A percentile compares a stretch with the other conserved stretches of the same genome.
phyloP scores from a whole-genome alignment of 2,888 invertebrate genomes.

The Allacma fusca region DNA sequence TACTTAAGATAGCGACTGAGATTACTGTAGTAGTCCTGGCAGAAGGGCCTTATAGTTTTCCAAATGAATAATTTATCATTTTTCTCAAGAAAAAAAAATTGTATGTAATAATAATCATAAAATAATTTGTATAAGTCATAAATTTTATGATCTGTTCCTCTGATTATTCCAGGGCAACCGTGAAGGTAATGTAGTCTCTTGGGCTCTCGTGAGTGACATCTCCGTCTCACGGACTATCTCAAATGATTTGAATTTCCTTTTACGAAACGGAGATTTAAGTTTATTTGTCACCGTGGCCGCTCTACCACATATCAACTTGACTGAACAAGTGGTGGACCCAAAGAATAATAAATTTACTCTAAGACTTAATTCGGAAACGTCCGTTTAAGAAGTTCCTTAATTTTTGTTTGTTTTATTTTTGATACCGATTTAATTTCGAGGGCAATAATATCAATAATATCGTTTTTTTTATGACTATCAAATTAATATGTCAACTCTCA shows the following conservation, averaged over 20 bases:
- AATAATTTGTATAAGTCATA: conserved; percentile 21
- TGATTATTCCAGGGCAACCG: conserved; percentile 54
- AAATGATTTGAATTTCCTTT: conserved; percentile 85
- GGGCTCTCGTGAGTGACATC: conserved; percentile 95
- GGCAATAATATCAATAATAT: too few relatives aligned
- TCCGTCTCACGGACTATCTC: conserved; percentile 85
- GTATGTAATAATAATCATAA: neutral
- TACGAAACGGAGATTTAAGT: conserved; percentile 91
- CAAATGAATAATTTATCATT: too few relatives aligned
- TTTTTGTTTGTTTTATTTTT: conserved; percentile 9
- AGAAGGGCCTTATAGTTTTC: too few relatives aligned
- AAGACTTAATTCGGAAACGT: conserved; percentile 93
- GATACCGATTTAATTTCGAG: neutral
- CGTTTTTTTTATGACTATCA: too few relatives aligned
- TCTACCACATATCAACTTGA: conserved; percentile 92
- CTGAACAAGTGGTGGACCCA: conserved; percentile 95
- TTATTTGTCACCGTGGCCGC: conserved; percentile 84
- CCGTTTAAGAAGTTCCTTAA: conserved; percentile 75
- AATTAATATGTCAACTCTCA: too few relatives aligned
- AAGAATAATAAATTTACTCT: conserved; percentile 95
- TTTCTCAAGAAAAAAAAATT: too few relatives aligned
- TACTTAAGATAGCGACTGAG: neutral
- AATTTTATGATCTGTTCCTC: too few relatives aligned
- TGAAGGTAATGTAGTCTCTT: conserved; percentile 76
- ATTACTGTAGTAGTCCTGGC: too few relatives aligned